Evolutionary conservation across 2,797 vertebrate species (phyloP).

Genomic region (Mastacembelus armatus): DNA sequence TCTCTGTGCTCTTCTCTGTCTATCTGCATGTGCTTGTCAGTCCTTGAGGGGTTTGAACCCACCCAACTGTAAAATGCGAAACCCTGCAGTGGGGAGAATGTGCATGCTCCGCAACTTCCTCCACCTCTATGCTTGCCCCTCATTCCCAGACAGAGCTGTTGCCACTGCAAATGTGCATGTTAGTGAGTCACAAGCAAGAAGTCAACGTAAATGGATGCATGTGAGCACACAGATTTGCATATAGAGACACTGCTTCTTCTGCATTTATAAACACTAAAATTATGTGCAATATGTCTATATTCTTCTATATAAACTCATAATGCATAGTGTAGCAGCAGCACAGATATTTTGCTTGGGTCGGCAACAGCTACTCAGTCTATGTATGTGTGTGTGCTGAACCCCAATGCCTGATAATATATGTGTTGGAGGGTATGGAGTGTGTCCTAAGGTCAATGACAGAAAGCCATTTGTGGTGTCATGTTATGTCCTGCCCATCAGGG

Average conservation of each 20-base stretch:
- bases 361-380: constrained; percentile 45
- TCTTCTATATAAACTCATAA: constrained; percentile 35
- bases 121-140: constrained; percentile 34
- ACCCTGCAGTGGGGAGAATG: constrained; percentile 72
- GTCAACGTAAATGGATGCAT: constrained; percentile 44
- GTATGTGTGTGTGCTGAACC: constrained; percentile 6
- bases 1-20: constrained; percentile 12
- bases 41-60: constrained; percentile 44
- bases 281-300: constrained; percentile 14
- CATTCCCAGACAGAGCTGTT: constrained; percentile 33
- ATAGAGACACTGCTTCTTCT: constrained; percentile 41
- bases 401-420: constrained; percentile 56
- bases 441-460: constrained; percentile 67
- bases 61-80: constrained; percentile 78
- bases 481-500: constrained; percentile 67
- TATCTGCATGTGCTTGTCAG: constrained; percentile 17
- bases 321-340: constrained; percentile 30
- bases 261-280: constrained; percentile 39
- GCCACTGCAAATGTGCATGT: constrained; percentile 29
- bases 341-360: constrained; percentile 52
- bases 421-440: constrained; percentile 45
- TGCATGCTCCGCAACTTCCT: constrained; percentile 75
- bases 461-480: constrained; percentile 59
- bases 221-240: constrained; percentile 17
- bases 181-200: background rate